Base-by-base conservation (phyloP, 2,888 invertebrate genomes). In the Cerastis leucographa region DNA sequence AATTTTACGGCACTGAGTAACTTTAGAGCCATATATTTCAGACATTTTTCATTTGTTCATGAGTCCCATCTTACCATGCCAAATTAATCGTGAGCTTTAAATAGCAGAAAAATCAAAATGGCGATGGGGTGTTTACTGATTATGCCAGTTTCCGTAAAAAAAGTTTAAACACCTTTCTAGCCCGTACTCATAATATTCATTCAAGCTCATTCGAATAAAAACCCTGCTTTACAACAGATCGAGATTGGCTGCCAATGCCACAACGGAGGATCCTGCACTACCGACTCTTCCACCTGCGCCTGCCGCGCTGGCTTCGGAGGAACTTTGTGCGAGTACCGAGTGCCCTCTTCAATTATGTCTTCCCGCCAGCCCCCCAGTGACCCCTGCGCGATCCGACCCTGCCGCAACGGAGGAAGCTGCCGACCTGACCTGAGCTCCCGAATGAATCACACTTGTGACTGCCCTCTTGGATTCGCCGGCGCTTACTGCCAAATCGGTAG, bases 321-420 rank as follows among this genome's bases (percentile, higher is more conserved):
- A 1, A 77, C 78, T 19, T 91, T 92, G 85, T 97, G 97, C 89
- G 97, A 97, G 80, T 93, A 90, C 51, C 90, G 94, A 19, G 76
- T 85, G 75, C 84, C 97, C 46, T 81, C 85, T 0, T 81, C 86
- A 8, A 74, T 87, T 42, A 78, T 69, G 93, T 96, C 71, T 94
- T 80, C 87, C 4, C 85, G 85, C 40, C 86, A 83, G 44, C 83
- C 91, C 12, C 95, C 96, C 74, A 74, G 92, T 87, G 88, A 98
- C 97, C 87, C 97, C 83, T 92, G 97, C 97, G 95, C 97, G 19
- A 94, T 97, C 2, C 95, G 96, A 49, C 99, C 99, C 0, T 99
- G 99, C 91, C 97, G 97, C 88, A 98, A 99, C 92, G 98, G 98
- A 0, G 99, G 98, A 59, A 97, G 97, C 0, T 99, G 99, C 92